A percentile compares a stretch with the other conserved stretches of the same genome.
These are phyloP conservation scores for Achatina immaculata DNA, from an alignment of 1,140 invertebrate genomes.

Conservation along the genomic window DNA sequence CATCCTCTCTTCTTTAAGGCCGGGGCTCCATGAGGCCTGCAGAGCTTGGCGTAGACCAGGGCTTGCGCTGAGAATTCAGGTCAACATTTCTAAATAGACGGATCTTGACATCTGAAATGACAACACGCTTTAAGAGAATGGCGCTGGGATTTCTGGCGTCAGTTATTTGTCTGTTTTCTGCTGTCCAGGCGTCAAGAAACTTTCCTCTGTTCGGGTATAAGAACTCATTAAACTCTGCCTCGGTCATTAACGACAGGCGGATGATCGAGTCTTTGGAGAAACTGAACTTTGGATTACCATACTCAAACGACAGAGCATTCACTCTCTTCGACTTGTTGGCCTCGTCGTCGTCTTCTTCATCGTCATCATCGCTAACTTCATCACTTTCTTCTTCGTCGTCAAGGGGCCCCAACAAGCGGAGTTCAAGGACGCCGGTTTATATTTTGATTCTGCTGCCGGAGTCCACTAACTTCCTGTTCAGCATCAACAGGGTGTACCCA, in stretches of 20 bases:
- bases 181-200: background rate
- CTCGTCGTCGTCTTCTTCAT: background rate
- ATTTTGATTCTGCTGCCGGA: slow-evolving; percentile 50
- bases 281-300: background rate
- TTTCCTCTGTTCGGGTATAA: background rate
- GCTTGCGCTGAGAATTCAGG: too few species aligned
- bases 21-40: too few species aligned
- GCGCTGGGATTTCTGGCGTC: background rate
- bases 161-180: background rate
- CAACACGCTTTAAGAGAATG: background rate
- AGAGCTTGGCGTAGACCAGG: too few species aligned
- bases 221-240: background rate
- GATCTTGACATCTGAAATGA: too few species aligned
- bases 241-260: background rate
- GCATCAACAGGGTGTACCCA: slow-evolving; percentile 46
- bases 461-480: slow-evolving; percentile 46
- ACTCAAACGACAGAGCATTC: background rate
- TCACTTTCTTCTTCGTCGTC: background rate
- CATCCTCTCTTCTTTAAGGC: too few species aligned
- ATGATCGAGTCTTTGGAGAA: background rate
- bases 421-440: slow-evolving; percentile 13
- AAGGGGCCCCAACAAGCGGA: background rate
- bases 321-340: background rate
- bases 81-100: too few species aligned
- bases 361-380: background rate